Evolutionary conservation across 2,888 invertebrate genomes (phyloP).

Genomic region (Pandemis heparana): DNA sequence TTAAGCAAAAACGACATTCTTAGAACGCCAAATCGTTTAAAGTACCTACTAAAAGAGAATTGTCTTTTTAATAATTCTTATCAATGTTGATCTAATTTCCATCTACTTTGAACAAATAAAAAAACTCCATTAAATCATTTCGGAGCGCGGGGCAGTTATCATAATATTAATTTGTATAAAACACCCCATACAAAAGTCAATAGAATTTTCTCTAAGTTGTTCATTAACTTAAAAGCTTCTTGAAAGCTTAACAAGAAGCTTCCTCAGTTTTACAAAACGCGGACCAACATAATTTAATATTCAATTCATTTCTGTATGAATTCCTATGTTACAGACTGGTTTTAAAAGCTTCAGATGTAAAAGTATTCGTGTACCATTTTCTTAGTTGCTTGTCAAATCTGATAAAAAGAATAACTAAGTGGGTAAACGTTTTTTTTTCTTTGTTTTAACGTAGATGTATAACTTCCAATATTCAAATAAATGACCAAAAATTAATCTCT

Average conservation of each 20-base stretch:
- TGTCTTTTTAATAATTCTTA: slow-evolving; percentile 11
- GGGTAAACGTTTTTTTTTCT: neutral
- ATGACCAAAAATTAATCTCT: too few species aligned
- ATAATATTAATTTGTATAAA: slow-evolving; percentile 59
- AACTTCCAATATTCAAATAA: too few species aligned
- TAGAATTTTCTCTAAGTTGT: slow-evolving; percentile 79
- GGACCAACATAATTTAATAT: slow-evolving; percentile 83
- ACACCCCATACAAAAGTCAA: slow-evolving; percentile 70
- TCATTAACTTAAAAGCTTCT: slow-evolving; percentile 85
- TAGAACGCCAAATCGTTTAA: neutral
- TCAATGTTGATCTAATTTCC: slow-evolving; percentile 16
- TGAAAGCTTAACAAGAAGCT: slow-evolving; percentile 82
- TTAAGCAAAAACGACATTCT: neutral
- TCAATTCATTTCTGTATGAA: slow-evolving; percentile 82
- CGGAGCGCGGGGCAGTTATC: slow-evolving; percentile 44
- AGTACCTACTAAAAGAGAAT: neutral
- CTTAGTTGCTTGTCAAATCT: neutral
- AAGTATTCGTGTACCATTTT: slow-evolving; percentile 45
- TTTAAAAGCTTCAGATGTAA: slow-evolving; percentile 68
- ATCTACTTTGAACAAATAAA: slow-evolving; percentile 30
- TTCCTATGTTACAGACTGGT: slow-evolving; percentile 69
- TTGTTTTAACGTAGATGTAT: too few species aligned
- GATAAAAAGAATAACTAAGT: neutral
- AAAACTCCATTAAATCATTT: slow-evolving; percentile 36
- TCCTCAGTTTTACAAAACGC: slow-evolving; percentile 82